Evolutionary conservation across 2,888 invertebrate genomes (phyloP), one percentile per base, ranked within the genome.

Genomic region (Helleia helle): DNA sequence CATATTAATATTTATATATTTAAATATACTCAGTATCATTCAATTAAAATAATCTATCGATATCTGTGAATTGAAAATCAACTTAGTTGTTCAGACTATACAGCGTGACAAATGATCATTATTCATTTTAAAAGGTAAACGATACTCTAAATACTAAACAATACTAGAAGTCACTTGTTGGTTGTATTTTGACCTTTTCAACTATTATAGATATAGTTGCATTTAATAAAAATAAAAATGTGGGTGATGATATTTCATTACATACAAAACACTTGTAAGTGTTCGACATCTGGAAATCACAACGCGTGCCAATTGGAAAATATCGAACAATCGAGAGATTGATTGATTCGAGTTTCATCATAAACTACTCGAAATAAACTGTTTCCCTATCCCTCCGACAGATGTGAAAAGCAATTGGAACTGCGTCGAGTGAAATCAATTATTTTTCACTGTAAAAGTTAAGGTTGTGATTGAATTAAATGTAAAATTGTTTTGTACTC

Each of bases 341-440:
- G 39, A 47, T 47, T 42, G 42, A 45, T 44, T 42, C 41, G 34
- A 47, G 44, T 42, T 41, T 42, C 44, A 42, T 42, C 44, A 42
- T 47, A 38, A 36, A 44, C 42, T 42, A 45, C 46, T 42, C 44
- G 40, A 39, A 26, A 36, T 39, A 40, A 36, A 40, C 40, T 40
- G 40, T 43, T 39, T 43, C 34, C 34, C 31, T 36, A 30, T 34
- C 37, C 40, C 30, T 28, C 34, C 36, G 45, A 28, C 41, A 43
- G 38, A 44, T 40, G 40, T 40, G 40, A 24, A 40, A 44, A 42
- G 40, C 47, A 47, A 47, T 47, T 47, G 44, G 42, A 47, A 44
- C 40, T 38, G 44, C 47, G 44, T 36, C 40, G 38, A 36, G 40
- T 38, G 40, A 44, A 47, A 44, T 47, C 44, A 47, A 47, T 47